A percentile compares a stretch with the other conserved stretches of the same genome.
Evolutionary conservation across 2,888 invertebrate species (phyloP).

Genomic region (Timema podura): DNA sequence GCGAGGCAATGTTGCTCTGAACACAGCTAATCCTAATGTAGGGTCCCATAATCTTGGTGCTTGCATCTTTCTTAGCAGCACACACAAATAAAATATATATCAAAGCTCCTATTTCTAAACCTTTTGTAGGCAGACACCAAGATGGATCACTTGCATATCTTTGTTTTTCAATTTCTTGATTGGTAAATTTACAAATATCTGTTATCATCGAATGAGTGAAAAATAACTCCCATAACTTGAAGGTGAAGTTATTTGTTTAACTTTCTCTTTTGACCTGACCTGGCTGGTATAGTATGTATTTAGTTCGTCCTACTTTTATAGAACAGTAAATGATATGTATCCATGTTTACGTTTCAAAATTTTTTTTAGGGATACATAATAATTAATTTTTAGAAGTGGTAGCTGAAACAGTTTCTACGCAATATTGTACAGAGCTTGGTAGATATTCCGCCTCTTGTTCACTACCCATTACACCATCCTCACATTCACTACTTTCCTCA

Average conservation of each 20-base stretch:
- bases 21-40: no score
- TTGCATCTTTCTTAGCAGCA: background rate
- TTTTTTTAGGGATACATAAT: background rate
- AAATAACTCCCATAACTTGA: background rate
- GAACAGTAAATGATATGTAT: no score
- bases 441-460: background rate
- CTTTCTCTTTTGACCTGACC: no score
- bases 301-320: no score
- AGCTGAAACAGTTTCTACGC: background rate
- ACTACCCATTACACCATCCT: no score
- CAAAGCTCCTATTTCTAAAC: background rate
- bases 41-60: no score
- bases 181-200: background rate
- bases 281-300: no score
- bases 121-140: background rate
- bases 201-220: background rate
- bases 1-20: no score
- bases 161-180: constrained; percentile 4
- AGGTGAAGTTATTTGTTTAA: no score
- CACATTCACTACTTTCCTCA: no score
- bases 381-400: background rate
- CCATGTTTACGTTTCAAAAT: no score
- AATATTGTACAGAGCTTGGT: background rate
- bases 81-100: background rate
- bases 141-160: background rate